These are phyloP conservation scores for Pseudanteris insignis DNA, from an alignment of 2,888 invertebrate genomes.

Conservation along the genomic window DNA sequence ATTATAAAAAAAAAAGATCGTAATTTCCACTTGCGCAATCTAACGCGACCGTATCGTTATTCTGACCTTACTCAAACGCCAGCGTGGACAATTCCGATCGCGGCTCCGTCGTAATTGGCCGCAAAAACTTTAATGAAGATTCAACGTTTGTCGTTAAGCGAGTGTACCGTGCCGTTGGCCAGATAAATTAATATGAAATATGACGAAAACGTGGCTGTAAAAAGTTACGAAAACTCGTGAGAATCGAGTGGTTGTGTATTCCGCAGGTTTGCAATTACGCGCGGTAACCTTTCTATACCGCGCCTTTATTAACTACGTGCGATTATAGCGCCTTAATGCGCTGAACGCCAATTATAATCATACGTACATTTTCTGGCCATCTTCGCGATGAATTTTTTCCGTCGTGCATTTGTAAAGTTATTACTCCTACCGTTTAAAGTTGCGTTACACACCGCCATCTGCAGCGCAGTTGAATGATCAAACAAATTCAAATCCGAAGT, in stretches of 20 bases:
- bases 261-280: conserved; percentile 29
- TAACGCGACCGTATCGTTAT: background rate
- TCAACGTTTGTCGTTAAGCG: conserved; percentile 9
- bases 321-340: conserved; percentile 22
- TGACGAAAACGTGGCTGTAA: conserved; percentile 8
- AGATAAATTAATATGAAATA: conserved; percentile 21
- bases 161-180: conserved; percentile 1
- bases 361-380: conserved; percentile 13
- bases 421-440: background rate
- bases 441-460: too few species aligned
- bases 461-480: too few species aligned
- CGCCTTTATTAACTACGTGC: conserved; percentile 27
- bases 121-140: conserved; percentile 17
- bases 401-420: conserved; percentile 8
- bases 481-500: too few species aligned
- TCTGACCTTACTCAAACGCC: background rate
- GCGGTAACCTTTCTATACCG: conserved; percentile 24
- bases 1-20: too few species aligned
- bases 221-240: conserved; percentile 39
- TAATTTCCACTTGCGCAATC: too few species aligned
- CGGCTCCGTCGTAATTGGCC: conserved; percentile 5
- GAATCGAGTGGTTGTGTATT: conserved; percentile 20
- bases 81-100: background rate
- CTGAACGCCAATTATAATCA: conserved; percentile 13
- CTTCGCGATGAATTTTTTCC: conserved; percentile 1